phyloP scores from a whole-genome alignment of 2,888 invertebrate species.

The Pinctada fucata region DNA sequence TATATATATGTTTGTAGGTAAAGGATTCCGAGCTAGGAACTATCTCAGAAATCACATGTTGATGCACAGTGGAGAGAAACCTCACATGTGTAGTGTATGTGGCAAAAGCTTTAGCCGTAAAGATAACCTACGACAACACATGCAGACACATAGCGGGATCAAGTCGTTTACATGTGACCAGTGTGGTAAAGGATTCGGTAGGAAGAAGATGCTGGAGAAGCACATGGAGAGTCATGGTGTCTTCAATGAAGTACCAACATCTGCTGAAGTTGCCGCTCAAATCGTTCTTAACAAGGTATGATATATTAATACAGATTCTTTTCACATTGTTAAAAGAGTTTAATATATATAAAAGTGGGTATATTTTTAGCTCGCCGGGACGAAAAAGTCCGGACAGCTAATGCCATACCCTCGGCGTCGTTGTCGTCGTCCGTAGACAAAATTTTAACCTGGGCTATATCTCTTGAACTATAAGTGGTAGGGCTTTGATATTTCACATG shows the following conservation, averaged over 20 bases:
- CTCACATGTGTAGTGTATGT: slow-evolving; percentile 1
- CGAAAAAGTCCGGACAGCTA: too few relatives aligned
- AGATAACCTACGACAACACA: neutral
- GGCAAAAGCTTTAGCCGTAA: neutral
- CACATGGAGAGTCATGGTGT: slow-evolving; percentile 7
- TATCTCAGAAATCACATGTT: neutral
- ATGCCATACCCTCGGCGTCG: too few relatives aligned
- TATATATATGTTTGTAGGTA: neutral
- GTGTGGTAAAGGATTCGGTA: neutral
- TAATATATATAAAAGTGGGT: too few relatives aligned
- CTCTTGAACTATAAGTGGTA: too few relatives aligned
- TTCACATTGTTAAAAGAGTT: too few relatives aligned
- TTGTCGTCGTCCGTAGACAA: too few relatives aligned
- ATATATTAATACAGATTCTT: too few relatives aligned
- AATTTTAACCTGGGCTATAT: too few relatives aligned
- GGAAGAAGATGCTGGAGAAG: neutral
- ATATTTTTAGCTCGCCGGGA: too few relatives aligned
- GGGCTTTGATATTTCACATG: too few relatives aligned
- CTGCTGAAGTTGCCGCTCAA: neutral
- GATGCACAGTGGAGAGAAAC: slow-evolving; percentile 7
- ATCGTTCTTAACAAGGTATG: too few relatives aligned
- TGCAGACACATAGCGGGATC: slow-evolving; percentile 6
- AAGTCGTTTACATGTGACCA: neutral
- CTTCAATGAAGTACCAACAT: neutral
- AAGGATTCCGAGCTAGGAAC: neutral